These are phyloP conservation scores for Melinopterus prodromus DNA, from an alignment of 2,888 invertebrate genomes.

Conservation along the genomic window DNA sequence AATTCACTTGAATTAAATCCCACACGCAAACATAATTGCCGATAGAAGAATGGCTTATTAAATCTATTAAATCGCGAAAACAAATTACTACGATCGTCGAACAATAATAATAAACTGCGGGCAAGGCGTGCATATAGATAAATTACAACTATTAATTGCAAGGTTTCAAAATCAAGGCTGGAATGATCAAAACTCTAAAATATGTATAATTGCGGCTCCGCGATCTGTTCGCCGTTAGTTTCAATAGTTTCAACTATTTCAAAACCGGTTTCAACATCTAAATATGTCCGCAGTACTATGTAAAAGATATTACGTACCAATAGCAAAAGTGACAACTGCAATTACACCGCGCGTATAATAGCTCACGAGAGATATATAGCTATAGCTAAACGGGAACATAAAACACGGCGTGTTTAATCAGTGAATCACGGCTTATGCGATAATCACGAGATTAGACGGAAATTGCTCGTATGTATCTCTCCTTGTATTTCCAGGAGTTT, in stretches of 20 bases:
- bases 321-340: neutral
- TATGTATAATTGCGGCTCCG: neutral
- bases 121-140: neutral
- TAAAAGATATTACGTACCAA: neutral
- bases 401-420: neutral
- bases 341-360: neutral
- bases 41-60: neutral
- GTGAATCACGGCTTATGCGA: neutral
- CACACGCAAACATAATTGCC: neutral
- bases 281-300: neutral
- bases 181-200: neutral
- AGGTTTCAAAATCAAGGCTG: neutral
- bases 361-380: neutral
- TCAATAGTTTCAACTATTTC: neutral
- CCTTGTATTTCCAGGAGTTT: too few species aligned
- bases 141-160: neutral
- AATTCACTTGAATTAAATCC: neutral
- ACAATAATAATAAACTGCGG: neutral
- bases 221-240: neutral
- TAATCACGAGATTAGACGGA: neutral
- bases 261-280: neutral
- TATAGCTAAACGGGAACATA: neutral
- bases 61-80: neutral
- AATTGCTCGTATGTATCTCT: neutral
- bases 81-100: neutral